Evolutionary conservation across 2,797 vertebrate species (phyloP), one percentile per base, ranked within the genome.

Genomic region (Silurus aristotelis): DNA sequence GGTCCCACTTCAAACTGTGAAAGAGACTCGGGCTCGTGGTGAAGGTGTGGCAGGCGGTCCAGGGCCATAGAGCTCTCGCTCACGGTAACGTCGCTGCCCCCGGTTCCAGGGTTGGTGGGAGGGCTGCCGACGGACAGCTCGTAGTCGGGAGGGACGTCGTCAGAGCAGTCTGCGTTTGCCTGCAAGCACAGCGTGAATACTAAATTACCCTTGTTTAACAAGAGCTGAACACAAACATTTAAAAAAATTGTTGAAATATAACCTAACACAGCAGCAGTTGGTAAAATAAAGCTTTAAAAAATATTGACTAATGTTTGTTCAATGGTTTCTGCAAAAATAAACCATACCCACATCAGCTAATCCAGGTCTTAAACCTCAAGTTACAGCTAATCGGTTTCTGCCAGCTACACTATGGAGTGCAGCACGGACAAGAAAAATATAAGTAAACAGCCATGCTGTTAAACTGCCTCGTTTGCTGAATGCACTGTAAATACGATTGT

Each of bases 61-160:
- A 98, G 89, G 31, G 94, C 96, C 91, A 97, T 95, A 0, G 97
- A 97, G 89, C 97, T 99, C 92, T 99, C 97, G 0, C 97, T 97
- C 66, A 98, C 93, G 0, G 97, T 98, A 20, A 95, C 94, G 68
- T 99, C 97, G 0, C 97, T 99, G 13, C 97, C 96, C 1, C 96
- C 97, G 0, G 97, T 98, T 93, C 97, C 96, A 89, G 95, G 94
- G 93, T 97, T 97, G 88, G 96, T 96, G 0, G 96, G 94, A 0
- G 94, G 95, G 8, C 95, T 96, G 75, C 96, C 96, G 78, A 96
- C 90, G 5, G 97, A 97, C 3, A 92, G 93, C 92, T 99, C 98
- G 3, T 97, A 95, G 92, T 99, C 98, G 0, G 96, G 96, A 84
- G 96, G 97, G 81, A 95, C 90, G 75, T 99, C 97, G 1, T 98